Conservation (phyloP, 1,140 invertebrate genomes). For the Zaprionus vittiger region DNA sequence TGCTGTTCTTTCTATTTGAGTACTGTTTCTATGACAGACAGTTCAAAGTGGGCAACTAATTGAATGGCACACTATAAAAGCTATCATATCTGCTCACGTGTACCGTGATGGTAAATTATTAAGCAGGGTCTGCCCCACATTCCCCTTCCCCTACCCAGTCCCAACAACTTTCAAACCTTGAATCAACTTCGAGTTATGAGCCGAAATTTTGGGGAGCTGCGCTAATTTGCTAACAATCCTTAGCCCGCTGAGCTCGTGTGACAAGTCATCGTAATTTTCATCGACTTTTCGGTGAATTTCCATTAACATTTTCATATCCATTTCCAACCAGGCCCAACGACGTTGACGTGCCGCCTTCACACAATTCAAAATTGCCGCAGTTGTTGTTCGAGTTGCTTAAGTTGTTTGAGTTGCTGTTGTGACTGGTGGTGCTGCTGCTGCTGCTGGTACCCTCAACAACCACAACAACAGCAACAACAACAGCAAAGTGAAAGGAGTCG, state of each 20-base stretch:
- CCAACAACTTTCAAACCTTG: background rate
- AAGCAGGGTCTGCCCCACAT: background rate
- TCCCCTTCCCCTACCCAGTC: background rate
- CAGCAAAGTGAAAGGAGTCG: constrained; percentile 69
- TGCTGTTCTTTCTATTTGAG: background rate
- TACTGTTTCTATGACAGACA: background rate
- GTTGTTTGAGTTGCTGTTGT: constrained; percentile 58
- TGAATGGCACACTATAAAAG: background rate
- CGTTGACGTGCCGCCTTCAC: constrained; percentile 79
- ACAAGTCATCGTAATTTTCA: constrained; percentile 78
- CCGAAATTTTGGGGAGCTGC: constrained; percentile 34
- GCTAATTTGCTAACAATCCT: constrained; percentile 76
- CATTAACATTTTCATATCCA: constrained; percentile 18
- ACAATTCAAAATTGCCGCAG: constrained; percentile 70
- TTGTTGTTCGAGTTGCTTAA: constrained; percentile 13
- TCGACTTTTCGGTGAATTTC: constrained; percentile 28
- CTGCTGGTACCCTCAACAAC: constrained; percentile 1
- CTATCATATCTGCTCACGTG: constrained; percentile 23
- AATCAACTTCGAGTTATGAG: constrained; percentile 56
- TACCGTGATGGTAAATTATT: constrained; percentile 21
- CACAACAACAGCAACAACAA: background rate
- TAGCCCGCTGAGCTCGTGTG: constrained; percentile 53
- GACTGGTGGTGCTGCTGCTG: constrained; percentile 46
- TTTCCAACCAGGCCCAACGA: constrained; percentile 41
- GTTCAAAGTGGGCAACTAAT: background rate